Evolutionary conservation across 2,113 vertebrate genomes (phyloP).

Genomic region (Poeciliopsis occidentalis): DNA sequence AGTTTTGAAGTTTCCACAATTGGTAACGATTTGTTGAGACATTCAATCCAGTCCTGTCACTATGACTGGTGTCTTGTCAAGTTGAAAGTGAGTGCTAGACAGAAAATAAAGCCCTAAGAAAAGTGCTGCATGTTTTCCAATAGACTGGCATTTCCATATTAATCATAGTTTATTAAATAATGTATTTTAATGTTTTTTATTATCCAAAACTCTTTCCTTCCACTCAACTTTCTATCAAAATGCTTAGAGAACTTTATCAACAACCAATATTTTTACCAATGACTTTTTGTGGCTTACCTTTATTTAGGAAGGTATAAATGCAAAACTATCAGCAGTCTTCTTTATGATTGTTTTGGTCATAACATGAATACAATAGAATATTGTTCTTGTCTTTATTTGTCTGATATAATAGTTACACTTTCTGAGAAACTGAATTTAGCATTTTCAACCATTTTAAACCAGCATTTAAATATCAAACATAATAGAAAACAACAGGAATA

Average conservation of each 20-base stretch:
- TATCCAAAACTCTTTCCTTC: not conserved
- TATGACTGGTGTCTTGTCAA: not conserved
- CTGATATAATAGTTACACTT: not conserved
- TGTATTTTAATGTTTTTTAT: not conserved
- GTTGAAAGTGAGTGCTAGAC: not conserved
- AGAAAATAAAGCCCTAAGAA: not conserved
- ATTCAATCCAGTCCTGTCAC: too few species aligned
- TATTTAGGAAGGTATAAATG: not conserved
- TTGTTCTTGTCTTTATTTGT: not conserved
- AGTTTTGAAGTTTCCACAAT: not conserved
- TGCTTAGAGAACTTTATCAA: not conserved
- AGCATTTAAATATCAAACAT: not conserved
- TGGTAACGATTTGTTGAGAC: not conserved
- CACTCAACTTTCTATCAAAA: not conserved
- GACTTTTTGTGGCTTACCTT: not conserved
- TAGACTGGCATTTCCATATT: not conserved
- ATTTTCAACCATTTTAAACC: too few species aligned
- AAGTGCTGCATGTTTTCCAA: not conserved
- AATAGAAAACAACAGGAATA: slow-evolving; percentile 48
- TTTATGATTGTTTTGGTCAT: not conserved
- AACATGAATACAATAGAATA: not conserved
- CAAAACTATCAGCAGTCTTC: not conserved
- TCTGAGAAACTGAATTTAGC: too few species aligned
- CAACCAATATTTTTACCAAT: not conserved
- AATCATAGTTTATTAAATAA: not conserved